Evolutionary conservation across 2,113 vertebrate genomes (phyloP), one percentile per base, ranked within the genome.

Genomic region (Enhydra lutris): DNA sequence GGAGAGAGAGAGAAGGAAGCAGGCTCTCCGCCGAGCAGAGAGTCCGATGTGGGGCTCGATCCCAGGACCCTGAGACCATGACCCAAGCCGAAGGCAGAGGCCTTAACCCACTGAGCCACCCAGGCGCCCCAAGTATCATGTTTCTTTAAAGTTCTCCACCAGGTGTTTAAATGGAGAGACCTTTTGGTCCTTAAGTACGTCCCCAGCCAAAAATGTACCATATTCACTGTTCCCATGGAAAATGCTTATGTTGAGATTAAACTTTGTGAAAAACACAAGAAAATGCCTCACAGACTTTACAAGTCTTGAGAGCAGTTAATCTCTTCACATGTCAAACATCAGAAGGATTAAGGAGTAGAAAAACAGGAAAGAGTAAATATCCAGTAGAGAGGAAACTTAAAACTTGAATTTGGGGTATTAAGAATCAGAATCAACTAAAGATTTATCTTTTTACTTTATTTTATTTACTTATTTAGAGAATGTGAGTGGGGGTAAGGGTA

Each of bases 321-420:
- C 36, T 94, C 69, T 91, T 78, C 23, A 97, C 50, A 94, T 17
- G 26, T 92, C 59, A 78, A 57, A 67, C 45, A 39, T 78, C 5
- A 14, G 31, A 83, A 95, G 52, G 42, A 92, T 55, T 82, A 74
- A 89, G 31, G 36, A 96, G 45, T 10, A 78, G 10, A 59, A 59
- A 59, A 71, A 24, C 36, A 95, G 36, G 52, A 85, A 91, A 69
- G 47, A 73, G 42, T 29, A 92, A 92, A 67, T 89, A 74, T 23
- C 47, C 39, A 31, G 15, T 86, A 67, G 34, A 90, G 15, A 76
- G 18, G 6, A 91, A 95, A 82, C 34, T 34, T 87, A 59, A 29
- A 76, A 65, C n/a, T 91, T 95, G 74, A 94, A 73, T 94, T 95
- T 93, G 59, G 78, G 61, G 10, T 82, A n/a, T 87, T 91, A 87